Conservation (phyloP, 2,113 vertebrate genomes). For the Melanostigma gelatinosum region DNA sequence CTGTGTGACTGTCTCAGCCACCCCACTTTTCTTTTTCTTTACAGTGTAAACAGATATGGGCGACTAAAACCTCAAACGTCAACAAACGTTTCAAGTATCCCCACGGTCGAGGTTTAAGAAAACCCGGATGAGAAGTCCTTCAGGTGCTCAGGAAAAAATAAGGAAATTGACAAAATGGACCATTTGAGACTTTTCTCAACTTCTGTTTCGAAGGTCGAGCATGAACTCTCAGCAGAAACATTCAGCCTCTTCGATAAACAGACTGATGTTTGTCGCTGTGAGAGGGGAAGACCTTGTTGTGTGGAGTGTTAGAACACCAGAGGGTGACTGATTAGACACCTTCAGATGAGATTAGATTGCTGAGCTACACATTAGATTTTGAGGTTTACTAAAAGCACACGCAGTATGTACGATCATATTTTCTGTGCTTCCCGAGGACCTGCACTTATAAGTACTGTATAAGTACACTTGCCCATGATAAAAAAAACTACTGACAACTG, state of each 20-base stretch:
- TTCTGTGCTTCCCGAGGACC: not conserved
- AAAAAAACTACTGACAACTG: not conserved
- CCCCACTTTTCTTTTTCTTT: not conserved
- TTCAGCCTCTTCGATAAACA: not conserved
- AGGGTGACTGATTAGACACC: not conserved
- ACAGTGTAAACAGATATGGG: not conserved
- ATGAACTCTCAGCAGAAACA: not conserved
- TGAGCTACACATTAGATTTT: conserved; percentile 2
- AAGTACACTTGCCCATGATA: not conserved
- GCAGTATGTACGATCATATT: not conserved
- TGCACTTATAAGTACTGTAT: not conserved
- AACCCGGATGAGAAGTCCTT: not conserved
- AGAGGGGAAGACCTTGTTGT: not conserved
- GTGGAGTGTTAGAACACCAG: no score
- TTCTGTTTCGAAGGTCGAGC: not conserved
- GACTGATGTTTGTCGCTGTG: not conserved
- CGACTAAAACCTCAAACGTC: not conserved
- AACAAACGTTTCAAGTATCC: not conserved
- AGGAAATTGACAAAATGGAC: not conserved
- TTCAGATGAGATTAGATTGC: conserved; percentile 14
- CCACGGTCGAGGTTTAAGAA: not conserved
- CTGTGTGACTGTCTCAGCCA: not conserved
- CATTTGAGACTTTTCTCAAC: not conserved
- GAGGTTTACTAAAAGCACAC: not conserved
- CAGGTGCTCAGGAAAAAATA: not conserved